Percentiles rank a stretch among this genome's conserved stretches.
Evolutionary conservation across 2,888 invertebrate genomes (phyloP).

Genomic region (Tetragonisca angustula): DNA sequence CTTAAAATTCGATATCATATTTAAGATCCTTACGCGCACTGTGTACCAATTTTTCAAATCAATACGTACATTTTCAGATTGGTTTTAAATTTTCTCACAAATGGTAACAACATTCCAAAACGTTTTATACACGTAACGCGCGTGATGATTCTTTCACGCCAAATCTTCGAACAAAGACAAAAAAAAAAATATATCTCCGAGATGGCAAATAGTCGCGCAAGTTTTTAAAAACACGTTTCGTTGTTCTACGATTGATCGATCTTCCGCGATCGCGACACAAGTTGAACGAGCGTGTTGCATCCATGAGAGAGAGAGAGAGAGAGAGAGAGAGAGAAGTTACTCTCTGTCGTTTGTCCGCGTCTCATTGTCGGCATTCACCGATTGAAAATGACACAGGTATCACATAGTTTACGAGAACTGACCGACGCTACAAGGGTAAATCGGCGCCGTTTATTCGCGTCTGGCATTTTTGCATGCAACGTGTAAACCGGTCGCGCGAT

Average conservation of each 20-base stretch:
- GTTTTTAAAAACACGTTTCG: background rate
- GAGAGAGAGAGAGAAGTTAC: too few species aligned
- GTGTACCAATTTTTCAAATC: too few species aligned
- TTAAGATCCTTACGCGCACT: too few species aligned
- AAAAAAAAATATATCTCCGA: too few species aligned
- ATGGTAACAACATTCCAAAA: too few species aligned
- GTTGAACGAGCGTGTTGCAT: background rate
- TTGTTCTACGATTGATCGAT: background rate
- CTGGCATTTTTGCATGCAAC: constrained; percentile 14
- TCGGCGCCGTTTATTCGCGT: constrained; percentile 1
- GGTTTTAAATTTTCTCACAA: too few species aligned
- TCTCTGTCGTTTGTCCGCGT: background rate
- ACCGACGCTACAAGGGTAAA: constrained; percentile 3
- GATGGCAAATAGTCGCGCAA: background rate
- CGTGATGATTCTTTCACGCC: too few species aligned
- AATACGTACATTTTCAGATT: too few species aligned
- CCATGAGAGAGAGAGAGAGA: too few species aligned
- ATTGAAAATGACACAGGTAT: background rate
- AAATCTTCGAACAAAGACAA: too few species aligned
- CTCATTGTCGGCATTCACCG: background rate
- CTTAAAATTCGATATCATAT: too few species aligned
- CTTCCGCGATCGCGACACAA: background rate
- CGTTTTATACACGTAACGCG: too few species aligned
- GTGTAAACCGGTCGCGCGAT: constrained; percentile 1
- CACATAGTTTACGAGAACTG: background rate